Base-by-base conservation (phyloP, 2,113 vertebrate species). In the Ciconia maguari region DNA sequence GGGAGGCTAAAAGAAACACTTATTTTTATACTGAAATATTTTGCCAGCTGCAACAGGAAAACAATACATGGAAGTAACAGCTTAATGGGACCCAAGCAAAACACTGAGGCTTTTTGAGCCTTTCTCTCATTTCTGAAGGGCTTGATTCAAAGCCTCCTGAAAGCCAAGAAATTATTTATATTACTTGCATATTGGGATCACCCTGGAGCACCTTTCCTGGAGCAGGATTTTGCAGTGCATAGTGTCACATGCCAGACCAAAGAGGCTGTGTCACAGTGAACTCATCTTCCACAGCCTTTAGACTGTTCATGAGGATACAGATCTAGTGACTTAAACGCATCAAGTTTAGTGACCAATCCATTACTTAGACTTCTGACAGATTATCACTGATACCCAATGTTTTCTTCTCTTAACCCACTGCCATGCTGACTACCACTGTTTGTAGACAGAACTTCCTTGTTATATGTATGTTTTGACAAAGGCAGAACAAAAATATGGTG, bases 51-150 rank as follows among this genome's bases (percentile, higher is more conserved):
- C 68, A 85, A 55, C n/a, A 60, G 71, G 80, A 83, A 93, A 83
- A 96, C 57, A 96, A 92, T 89, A 89, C 55, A 17, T 55, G 83
- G 89, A 95, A 96, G 48, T 13, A 89, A 83, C 55, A 87, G 74
- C 15, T 87, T 84, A 75, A 87, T 30, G 42, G 16, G 30, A 70
- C 58, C 30, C 58, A 57, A 68, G 49, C 32, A 88, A 90, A 95
- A 75, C 25, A 87, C 14, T 4, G 41, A 87, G 21, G 25, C 20
- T 66, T 94, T 92, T 74, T 32, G 68, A 90, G 62, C 5, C 3
- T 69, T 79, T 75, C 46, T 57, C 65, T 91, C 10, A 2, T 57
- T 78, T 71, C 71, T 82, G 38, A 66, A 83, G 55, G 62, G 11
- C 66, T 65, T 22, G 21, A 75, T 64, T 58, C 42, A 89, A 58